Conservation (phyloP, 2,113 vertebrate genomes). For the Nothobranchius kuhntae region DNA sequence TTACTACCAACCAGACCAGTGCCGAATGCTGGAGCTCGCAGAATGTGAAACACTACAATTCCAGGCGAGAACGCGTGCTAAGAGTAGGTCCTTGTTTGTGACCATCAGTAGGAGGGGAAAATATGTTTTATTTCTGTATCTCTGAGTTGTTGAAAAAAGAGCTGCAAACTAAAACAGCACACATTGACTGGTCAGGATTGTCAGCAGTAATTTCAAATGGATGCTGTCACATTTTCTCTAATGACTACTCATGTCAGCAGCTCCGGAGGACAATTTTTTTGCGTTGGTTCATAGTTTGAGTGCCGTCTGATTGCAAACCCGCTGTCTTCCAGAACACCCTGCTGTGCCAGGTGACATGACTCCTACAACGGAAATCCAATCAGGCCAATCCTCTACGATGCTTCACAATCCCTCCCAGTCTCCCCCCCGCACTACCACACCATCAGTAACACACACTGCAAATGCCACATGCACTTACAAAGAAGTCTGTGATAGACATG, state of each 20-base stretch:
- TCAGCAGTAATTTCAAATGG: not conserved
- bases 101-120: too few relatives aligned
- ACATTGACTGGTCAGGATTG: not conserved
- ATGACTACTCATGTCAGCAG: conserved; percentile 13
- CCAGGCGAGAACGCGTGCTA: too few relatives aligned
- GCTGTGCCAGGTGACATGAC: conserved; percentile 67
- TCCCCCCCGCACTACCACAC: conserved; percentile 19
- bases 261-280: conserved; percentile 28
- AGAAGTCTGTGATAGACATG: conserved; percentile 32
- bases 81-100: too few relatives aligned
- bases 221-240: not conserved
- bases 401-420: conserved; percentile 53
- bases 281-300: conserved; percentile 34
- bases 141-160: not conserved
- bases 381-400: conserved; percentile 66
- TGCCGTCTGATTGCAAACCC: conserved; percentile 59
- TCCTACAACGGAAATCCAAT: conserved; percentile 68
- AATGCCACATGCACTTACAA: conserved; percentile 32
- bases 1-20: too few relatives aligned
- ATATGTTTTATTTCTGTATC: not conserved
- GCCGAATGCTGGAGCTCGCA: too few relatives aligned
- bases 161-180: not conserved
- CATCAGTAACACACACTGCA: conserved; percentile 43
- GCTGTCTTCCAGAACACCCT: conserved; percentile 39
- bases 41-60: too few relatives aligned